A percentile compares a stretch with the other conserved stretches of the same genome.
Conservation (phyloP, 2,888 invertebrate genomes). For the Mimas tiliae region DNA sequence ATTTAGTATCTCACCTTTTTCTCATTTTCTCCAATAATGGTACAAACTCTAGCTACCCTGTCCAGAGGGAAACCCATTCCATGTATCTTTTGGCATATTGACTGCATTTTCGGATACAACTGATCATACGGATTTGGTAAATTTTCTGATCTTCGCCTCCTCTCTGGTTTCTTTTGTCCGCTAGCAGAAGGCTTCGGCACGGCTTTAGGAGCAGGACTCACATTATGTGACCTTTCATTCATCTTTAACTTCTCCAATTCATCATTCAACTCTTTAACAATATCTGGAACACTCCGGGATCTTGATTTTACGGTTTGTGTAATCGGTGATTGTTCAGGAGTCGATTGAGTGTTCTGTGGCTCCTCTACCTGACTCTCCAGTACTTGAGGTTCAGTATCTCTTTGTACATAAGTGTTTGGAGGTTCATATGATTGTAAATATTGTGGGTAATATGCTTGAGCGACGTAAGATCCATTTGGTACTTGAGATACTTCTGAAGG, state of each 20-base stretch:
- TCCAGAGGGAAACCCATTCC: slow-evolving; percentile 95
- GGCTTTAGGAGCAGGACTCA: slow-evolving; percentile 75
- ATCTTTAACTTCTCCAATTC: slow-evolving; percentile 83
- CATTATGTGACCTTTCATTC: slow-evolving; percentile 79
- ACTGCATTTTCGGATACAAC: slow-evolving; percentile 83
- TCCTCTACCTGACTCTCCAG: slow-evolving; percentile 40
- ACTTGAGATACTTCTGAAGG: slow-evolving; percentile 51
- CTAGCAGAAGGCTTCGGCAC: slow-evolving; percentile 53
- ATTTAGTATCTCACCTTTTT: slow-evolving; percentile 87
- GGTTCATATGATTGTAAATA: slow-evolving; percentile 63
- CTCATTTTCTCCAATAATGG: slow-evolving; percentile 90
- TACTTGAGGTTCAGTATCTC: slow-evolving; percentile 25
- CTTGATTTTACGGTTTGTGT: slow-evolving; percentile 70
- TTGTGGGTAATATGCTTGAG: slow-evolving; percentile 72
- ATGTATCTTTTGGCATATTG: slow-evolving; percentile 89
- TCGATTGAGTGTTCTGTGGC: slow-evolving; percentile 43
- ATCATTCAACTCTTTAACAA: slow-evolving; percentile 89
- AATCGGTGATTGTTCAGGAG: slow-evolving; percentile 38
- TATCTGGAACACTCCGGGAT: slow-evolving; percentile 89
- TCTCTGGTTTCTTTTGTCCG: slow-evolving; percentile 56
- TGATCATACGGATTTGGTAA: slow-evolving; percentile 73
- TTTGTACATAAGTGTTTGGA: slow-evolving; percentile 40
- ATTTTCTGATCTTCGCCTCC: slow-evolving; percentile 56
- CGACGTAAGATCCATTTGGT: slow-evolving; percentile 64
- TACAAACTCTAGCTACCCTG: slow-evolving; percentile 92